phyloP scores from a whole-genome alignment of 2,797 vertebrate genomes.

The Syngnathus acus region DNA sequence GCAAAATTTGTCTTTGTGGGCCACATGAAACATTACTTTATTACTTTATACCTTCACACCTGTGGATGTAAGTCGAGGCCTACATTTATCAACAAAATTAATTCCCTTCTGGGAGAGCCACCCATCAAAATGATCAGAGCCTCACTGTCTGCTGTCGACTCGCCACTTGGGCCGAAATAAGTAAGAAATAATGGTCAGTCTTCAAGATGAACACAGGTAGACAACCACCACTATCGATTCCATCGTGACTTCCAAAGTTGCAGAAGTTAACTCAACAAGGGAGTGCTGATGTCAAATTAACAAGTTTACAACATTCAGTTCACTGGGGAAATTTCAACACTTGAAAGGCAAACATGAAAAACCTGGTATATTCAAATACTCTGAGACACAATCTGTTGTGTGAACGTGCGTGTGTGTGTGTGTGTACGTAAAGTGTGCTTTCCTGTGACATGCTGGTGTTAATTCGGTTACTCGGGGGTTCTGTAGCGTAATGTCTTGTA shows the following conservation, averaged over 20 bases:
- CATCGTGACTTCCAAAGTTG: neutral
- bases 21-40: too few species aligned
- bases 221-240: neutral
- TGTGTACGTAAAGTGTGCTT: conserved; percentile 29
- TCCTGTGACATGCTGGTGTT: conserved; percentile 44
- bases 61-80: too few species aligned
- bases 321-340: conserved; percentile 1
- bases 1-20: too few species aligned
- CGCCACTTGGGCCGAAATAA: neutral
- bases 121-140: neutral
- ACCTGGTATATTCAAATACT: conserved; percentile 25
- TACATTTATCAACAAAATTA: neutral
- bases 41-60: too few species aligned
- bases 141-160: neutral
- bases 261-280: neutral
- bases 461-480: conserved; percentile 63
- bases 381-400: conserved; percentile 20
- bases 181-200: neutral
- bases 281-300: neutral
- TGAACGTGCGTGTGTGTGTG: conserved; percentile 10
- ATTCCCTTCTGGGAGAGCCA: neutral
- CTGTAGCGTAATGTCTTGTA: conserved; percentile 63
- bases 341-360: neutral
- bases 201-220: neutral
- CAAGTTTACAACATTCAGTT: neutral